A percentile compares a stretch with the other conserved stretches of the same genome.
These are phyloP conservation scores for Heteromyza rotundicornis DNA, from an alignment of 2,888 invertebrate species.

Conservation along the genomic window DNA sequence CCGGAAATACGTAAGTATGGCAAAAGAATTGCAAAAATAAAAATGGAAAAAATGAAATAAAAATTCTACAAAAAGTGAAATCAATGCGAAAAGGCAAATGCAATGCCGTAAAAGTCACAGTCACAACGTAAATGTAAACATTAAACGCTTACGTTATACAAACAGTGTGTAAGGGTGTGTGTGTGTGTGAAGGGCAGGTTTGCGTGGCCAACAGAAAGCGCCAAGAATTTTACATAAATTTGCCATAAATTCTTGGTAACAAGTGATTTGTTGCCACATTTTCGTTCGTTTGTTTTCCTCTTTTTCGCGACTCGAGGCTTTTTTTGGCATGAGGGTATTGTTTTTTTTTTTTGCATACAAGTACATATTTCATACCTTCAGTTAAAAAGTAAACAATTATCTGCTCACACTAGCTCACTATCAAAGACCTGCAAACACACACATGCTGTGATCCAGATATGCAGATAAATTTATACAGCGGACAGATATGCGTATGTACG, in stretches of 20 bases:
- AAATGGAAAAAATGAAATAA: too few species aligned
- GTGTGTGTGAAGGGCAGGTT: conserved; percentile 14
- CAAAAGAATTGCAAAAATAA: too few species aligned
- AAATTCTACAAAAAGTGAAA: too few species aligned
- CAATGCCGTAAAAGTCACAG: not conserved
- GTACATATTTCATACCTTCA: too few species aligned
- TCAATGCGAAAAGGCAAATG: not conserved
- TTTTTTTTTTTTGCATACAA: conserved; percentile 12
- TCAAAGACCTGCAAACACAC: conserved; percentile 23
- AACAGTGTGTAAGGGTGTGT: conserved; percentile 3
- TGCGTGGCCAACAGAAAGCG: conserved; percentile 26
- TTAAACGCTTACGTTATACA: not conserved
- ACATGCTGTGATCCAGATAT: conserved; percentile 23
- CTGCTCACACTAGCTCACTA: conserved; percentile 37
- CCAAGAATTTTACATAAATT: conserved; percentile 55
- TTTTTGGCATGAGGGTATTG: conserved; percentile 29
- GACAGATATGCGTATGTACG: not conserved
- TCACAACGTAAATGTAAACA: not conserved
- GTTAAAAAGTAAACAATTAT: conserved; percentile 55
- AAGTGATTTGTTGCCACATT: conserved; percentile 49
- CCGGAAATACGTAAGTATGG: too few species aligned
- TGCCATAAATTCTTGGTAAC: conserved; percentile 53
- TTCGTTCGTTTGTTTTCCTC: not conserved
- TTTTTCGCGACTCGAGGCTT: conserved; percentile 10
- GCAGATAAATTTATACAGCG: conserved; percentile 8